Percentiles rank a stretch among this genome's conserved stretches.
These are phyloP conservation scores for Sarotherodon lohbergeri DNA, from an alignment of 2,113 vertebrate species.

Conservation along the genomic window DNA sequence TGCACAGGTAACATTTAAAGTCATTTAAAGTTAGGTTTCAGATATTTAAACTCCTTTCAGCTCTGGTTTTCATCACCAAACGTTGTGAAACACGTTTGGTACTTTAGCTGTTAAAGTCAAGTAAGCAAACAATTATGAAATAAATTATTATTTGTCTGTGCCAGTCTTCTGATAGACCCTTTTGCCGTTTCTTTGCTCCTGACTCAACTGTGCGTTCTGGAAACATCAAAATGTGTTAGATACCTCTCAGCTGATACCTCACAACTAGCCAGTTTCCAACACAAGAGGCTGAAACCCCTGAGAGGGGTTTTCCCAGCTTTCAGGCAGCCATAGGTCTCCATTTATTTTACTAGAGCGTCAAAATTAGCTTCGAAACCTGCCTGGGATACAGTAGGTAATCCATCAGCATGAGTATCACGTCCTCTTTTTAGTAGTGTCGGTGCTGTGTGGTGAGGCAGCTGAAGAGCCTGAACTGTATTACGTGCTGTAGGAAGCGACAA, in stretches of 20 bases:
- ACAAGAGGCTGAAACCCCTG: neutral
- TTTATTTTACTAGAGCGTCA: neutral
- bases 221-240: neutral
- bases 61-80: neutral
- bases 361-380: neutral
- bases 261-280: neutral
- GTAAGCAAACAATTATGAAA: neutral
- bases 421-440: neutral
- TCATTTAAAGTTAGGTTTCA: neutral
- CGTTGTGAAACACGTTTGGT: neutral
- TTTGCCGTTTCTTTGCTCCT: neutral
- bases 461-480: neutral
- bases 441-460: neutral
- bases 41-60: neutral
- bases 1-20: neutral
- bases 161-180: neutral
- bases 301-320: neutral
- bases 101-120: neutral
- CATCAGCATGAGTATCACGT: neutral
- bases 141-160: neutral
- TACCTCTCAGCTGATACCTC: neutral
- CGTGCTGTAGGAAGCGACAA: neutral
- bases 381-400: neutral
- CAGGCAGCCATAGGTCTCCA: neutral
- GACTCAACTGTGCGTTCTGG: neutral